These are phyloP conservation scores for Melipona beecheii DNA, from an alignment of 2,888 invertebrate species.

Conservation along the genomic window DNA sequence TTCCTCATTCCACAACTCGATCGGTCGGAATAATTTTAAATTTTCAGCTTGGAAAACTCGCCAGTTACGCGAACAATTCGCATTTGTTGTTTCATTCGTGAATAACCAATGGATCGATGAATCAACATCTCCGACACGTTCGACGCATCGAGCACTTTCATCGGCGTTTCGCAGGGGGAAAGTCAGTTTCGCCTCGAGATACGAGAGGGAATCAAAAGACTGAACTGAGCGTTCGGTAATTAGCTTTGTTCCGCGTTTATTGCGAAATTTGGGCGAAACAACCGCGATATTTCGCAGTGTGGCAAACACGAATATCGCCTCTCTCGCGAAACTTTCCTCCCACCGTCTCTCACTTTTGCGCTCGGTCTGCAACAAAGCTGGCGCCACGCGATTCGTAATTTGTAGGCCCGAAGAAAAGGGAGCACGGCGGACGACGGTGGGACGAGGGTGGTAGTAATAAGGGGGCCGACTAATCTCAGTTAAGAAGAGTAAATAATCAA, in stretches of 20 bases:
- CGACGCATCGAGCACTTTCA: background rate
- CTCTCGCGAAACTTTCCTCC: background rate
- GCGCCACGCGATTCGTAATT: constrained; percentile 9
- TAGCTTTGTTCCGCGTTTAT: constrained; percentile 20
- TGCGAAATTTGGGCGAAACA: constrained; percentile 19
- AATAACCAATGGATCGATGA: too few species aligned
- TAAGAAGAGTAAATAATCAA: constrained; percentile 74
- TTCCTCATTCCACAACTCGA: too few species aligned
- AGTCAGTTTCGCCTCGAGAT: background rate
- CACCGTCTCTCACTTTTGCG: background rate
- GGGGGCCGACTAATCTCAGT: constrained; percentile 68
- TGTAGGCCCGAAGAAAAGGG: constrained; percentile 30
- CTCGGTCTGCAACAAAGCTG: background rate
- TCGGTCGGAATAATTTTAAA: too few species aligned
- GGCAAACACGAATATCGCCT: constrained; percentile 7
- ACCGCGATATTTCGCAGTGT: background rate
- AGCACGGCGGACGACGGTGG: background rate
- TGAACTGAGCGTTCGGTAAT: constrained; percentile 46
- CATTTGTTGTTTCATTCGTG: too few species aligned
- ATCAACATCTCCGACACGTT: too few species aligned
- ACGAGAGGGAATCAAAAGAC: background rate
- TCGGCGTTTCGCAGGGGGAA: background rate
- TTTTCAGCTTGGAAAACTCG: too few species aligned
- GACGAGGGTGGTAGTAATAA: constrained; percentile 60
- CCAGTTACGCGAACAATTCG: too few species aligned